Percentiles rank a stretch among this genome's conserved stretches.
Evolutionary conservation across 2,113 vertebrate species (phyloP).

Genomic region (Oreochromis niloticus): DNA sequence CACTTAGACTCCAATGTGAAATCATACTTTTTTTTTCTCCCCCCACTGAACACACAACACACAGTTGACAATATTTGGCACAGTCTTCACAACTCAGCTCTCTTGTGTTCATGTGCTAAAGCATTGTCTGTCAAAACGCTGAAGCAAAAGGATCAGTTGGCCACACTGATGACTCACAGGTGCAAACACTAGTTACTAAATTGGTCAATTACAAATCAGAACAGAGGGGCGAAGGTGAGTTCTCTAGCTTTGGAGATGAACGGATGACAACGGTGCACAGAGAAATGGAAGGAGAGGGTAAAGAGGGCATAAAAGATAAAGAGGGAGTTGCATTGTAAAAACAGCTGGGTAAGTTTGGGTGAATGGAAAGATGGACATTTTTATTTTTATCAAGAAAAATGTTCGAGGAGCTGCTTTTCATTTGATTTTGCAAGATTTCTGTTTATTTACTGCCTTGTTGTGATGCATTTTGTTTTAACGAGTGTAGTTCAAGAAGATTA

Average conservation of each 20-base stretch:
- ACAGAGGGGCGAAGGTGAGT: conserved; percentile 4
- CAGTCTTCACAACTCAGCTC: not conserved
- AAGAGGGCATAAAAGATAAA: not conserved
- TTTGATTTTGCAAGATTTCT: not conserved
- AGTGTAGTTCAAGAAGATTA: not conserved
- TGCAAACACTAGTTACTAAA: conserved; percentile 47
- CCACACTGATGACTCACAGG: conserved; percentile 37
- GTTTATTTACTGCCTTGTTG: not conserved
- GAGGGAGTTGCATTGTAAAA: not conserved
- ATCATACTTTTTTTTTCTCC: not conserved
- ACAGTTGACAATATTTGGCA: conserved; percentile 17
- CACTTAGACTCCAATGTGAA: not conserved
- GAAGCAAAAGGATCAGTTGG: conserved; percentile 22
- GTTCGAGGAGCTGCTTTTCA: not conserved
- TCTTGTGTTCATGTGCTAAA: not conserved
- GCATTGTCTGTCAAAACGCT: conserved; percentile 6
- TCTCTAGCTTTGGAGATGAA: conserved; percentile 14
- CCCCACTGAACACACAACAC: not conserved
- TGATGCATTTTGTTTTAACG: not conserved
- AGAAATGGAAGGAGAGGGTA: not conserved
- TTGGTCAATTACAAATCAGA: conserved; percentile 36
- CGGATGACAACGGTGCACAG: not conserved
- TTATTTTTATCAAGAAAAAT: not conserved
- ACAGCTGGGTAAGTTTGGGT: not conserved
- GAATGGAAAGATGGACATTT: not conserved